Conservation (phyloP, 2,113 vertebrate species). For the Macaca nemestrina region DNA sequence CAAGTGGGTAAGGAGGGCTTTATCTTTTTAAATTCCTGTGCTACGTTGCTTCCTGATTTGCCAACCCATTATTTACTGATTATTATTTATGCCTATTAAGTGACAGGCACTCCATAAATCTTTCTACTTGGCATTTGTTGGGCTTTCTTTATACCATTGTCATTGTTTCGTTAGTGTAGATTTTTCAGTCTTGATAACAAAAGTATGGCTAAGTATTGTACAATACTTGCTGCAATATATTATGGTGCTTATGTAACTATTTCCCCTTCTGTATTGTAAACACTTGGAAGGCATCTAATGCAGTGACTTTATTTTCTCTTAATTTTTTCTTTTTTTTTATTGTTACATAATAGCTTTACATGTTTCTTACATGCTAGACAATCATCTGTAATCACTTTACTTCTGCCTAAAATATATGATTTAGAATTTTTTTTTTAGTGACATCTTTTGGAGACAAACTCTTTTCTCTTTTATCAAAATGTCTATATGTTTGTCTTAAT, state of each 20-base stretch:
- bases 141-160: not conserved
- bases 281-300: not conserved
- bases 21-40: not conserved
- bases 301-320: not conserved
- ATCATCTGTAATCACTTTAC: not conserved
- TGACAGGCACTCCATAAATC: not conserved
- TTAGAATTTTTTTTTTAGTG: slow-evolving; percentile 26
- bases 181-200: not conserved
- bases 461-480: not conserved
- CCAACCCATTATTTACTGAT: not conserved
- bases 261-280: not conserved
- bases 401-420: not conserved
- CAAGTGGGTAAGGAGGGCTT: not conserved
- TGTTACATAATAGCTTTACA: not conserved
- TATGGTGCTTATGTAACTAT: not conserved
- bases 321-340: not conserved
- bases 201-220: not conserved
- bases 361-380: not conserved
- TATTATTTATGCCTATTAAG: not conserved
- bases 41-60: not conserved
- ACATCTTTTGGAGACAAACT: not conserved
- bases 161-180: not conserved
- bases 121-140: not conserved
- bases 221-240: not conserved
- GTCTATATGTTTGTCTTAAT: not conserved